phyloP scores from a whole-genome alignment of 53 echinoderm and acorn worm genomes.

The Hippasteria phrygiana region DNA sequence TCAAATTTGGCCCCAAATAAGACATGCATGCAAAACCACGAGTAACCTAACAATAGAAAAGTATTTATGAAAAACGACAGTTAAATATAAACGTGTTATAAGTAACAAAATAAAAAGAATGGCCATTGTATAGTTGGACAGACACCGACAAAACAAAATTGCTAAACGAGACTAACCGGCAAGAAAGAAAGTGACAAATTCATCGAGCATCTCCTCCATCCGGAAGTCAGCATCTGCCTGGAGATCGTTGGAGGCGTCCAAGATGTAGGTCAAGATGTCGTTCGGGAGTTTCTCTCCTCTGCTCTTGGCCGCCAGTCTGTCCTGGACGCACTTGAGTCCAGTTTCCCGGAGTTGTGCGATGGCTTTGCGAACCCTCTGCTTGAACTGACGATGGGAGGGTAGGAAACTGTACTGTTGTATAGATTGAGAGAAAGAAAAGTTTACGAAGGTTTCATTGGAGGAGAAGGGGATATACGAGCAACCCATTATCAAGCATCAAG shows the following conservation, averaged over 20 bases:
- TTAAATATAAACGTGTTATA: too few relatives aligned
- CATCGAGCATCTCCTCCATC: conserved; percentile 66
- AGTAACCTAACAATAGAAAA: too few relatives aligned
- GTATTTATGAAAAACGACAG: too few relatives aligned
- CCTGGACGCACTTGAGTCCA: conserved; percentile 57
- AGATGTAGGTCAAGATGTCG: conserved; percentile 70
- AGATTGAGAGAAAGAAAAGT: not conserved
- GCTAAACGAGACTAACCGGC: too few relatives aligned
- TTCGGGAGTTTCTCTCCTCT: conserved; percentile 57
- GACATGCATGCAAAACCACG: too few relatives aligned
- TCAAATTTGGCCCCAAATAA: too few relatives aligned
- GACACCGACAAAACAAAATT: too few relatives aligned
- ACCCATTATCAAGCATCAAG: too few relatives aligned
- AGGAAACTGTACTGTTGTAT: conserved; percentile 52
- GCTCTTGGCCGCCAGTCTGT: conserved; percentile 63
- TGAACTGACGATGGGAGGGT: conserved; percentile 26
- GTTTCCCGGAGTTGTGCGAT: conserved; percentile 52
- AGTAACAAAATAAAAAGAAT: too few relatives aligned
- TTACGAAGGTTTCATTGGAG: not conserved
- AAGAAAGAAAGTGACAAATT: conserved; percentile 74
- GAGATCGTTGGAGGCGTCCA: conserved; percentile 60
- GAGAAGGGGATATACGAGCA: too few relatives aligned
- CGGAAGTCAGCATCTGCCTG: conserved; percentile 45
- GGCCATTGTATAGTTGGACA: too few relatives aligned
- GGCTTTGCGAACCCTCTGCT: conserved; percentile 27